Evolutionary conservation across 1,140 invertebrate genomes (phyloP).

Genomic region (Venustaconcha ellipsiformis): DNA sequence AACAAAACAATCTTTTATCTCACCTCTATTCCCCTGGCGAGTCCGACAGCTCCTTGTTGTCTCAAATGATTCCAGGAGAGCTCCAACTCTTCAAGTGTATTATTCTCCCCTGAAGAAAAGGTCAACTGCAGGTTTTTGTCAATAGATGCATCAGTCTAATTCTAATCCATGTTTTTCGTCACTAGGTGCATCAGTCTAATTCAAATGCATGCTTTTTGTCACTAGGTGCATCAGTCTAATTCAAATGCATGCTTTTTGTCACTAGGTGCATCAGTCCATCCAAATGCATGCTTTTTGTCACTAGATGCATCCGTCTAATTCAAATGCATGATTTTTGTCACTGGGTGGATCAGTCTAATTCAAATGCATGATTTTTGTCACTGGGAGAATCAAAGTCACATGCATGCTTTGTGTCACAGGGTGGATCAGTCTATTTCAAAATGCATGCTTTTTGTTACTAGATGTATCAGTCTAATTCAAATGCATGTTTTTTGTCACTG

Average conservation of each 20-base stretch:
- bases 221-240: background rate
- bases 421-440: slow-evolving; percentile 14
- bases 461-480: slow-evolving; percentile 4
- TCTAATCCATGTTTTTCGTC: background rate
- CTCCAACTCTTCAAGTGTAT: slow-evolving; percentile 37
- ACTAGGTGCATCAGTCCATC: slow-evolving; percentile 9
- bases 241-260: background rate
- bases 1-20: background rate
- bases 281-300: background rate
- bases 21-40: slow-evolving; percentile 42
- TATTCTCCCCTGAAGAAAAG: slow-evolving; percentile 28
- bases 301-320: slow-evolving; percentile 4
- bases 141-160: slow-evolving; percentile 7
- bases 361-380: background rate
- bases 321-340: slow-evolving; percentile 6
- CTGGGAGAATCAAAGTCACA: background rate
- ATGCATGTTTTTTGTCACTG: slow-evolving; percentile 6
- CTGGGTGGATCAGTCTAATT: background rate
- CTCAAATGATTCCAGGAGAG: slow-evolving; percentile 53
- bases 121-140: background rate
- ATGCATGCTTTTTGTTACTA: background rate
- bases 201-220: slow-evolving; percentile 6
- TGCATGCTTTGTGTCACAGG: slow-evolving; percentile 22
- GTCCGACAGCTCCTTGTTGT: slow-evolving; percentile 40
- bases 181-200: slow-evolving; percentile 7